phyloP scores from a whole-genome alignment of 1,140 invertebrate genomes.

The Apis cerana region DNA sequence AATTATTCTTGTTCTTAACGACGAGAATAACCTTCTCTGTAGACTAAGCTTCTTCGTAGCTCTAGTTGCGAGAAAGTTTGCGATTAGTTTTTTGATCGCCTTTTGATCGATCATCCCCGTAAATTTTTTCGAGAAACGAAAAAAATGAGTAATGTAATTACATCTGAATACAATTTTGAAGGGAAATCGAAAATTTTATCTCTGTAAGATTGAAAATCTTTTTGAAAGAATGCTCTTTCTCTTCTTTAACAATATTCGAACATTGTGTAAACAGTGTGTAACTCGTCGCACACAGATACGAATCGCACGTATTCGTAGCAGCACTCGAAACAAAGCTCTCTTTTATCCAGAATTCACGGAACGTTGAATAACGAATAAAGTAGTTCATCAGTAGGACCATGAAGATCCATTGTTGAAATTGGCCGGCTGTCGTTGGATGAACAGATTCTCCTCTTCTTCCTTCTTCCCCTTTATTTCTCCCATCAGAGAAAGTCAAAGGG shows the following conservation, averaged over 20 bases:
- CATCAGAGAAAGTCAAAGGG: neutral
- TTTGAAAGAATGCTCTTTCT: too few relatives aligned
- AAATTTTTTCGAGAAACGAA: neutral
- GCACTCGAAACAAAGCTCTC: conserved; percentile 39
- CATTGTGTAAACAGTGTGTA: conserved; percentile 8
- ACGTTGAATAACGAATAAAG: conserved; percentile 39
- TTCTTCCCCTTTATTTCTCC: neutral
- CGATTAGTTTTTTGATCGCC: neutral
- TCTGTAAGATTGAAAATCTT: too few relatives aligned
- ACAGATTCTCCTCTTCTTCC: neutral
- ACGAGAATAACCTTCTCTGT: neutral
- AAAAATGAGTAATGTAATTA: neutral
- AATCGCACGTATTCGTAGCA: conserved; percentile 22
- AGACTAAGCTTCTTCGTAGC: neutral
- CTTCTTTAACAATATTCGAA: neutral
- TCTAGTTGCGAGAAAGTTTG: neutral
- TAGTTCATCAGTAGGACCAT: conserved; percentile 21
- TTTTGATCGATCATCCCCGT: neutral
- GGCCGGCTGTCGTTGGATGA: conserved; percentile 22
- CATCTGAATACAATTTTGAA: too few relatives aligned
- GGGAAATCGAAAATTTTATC: too few relatives aligned
- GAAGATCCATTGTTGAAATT: conserved; percentile 33
- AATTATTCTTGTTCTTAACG: conserved; percentile 18
- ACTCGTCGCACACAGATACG: neutral
- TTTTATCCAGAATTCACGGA: conserved; percentile 41